Evolutionary conservation across 2,113 vertebrate genomes (phyloP).

Genomic region (Lates calcarifer): DNA sequence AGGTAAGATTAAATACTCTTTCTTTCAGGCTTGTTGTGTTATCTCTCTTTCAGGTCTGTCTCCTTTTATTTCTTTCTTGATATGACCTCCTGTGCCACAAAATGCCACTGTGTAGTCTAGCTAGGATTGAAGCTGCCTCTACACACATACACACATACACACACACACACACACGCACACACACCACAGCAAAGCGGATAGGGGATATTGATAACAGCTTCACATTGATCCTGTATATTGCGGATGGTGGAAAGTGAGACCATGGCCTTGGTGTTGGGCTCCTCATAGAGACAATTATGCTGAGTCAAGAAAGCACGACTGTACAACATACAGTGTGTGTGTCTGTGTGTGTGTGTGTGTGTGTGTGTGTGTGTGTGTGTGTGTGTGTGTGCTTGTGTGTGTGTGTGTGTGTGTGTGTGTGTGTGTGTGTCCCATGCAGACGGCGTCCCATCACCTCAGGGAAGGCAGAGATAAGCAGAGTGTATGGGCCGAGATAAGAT

Average conservation of each 20-base stretch:
- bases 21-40: conserved; percentile 57
- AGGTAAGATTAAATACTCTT: conserved; percentile 75
- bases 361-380: conserved; percentile 32
- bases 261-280: conserved; percentile 31
- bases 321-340: conserved; percentile 1
- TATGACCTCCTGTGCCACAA: conserved; percentile 66
- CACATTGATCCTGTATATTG: conserved; percentile 71
- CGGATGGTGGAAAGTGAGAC: conserved; percentile 66
- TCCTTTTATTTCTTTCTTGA: conserved; percentile 70
- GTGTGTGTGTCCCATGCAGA: conserved; percentile 63
- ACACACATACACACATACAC: conserved; percentile 29
- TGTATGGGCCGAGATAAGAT: conserved; percentile 79
- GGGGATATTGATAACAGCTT: conserved; percentile 72
- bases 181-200: conserved; percentile 47
- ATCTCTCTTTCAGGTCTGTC: conserved; percentile 72
- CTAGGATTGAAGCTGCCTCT: conserved; percentile 45
- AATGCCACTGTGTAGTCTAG: conserved; percentile 81
- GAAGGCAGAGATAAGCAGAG: conserved; percentile 76
- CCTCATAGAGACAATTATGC: conserved; percentile 58
- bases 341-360: conserved; percentile 17
- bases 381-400: conserved; percentile 27
- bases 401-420: conserved; percentile 39
- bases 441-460: conserved; percentile 79
- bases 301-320: conserved; percentile 70
- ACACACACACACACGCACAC: conserved; percentile 31